Evolutionary conservation across 2,113 vertebrate species (phyloP), one percentile per base, ranked within the genome.

Genomic region (Nannospalax galili): DNA sequence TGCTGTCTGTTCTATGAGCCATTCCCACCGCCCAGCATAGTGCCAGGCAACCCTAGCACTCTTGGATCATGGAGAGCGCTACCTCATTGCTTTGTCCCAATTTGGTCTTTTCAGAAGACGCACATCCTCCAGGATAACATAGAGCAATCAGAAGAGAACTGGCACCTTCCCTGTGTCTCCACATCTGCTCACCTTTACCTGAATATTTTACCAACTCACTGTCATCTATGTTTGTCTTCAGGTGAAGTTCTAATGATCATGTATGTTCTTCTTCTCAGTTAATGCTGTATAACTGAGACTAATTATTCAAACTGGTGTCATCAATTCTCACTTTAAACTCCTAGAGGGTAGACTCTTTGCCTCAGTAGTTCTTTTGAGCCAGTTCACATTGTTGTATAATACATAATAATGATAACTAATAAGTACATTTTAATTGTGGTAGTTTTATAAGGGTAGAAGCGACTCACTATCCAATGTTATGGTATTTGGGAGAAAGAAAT

Each of bases 401-500:
- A 74, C 75, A 7, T 40, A 91, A 80, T n/a, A 86, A 62, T n/a
- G 24, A 75, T 79, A 90, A 64, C 19, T 28, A 74, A 24, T 72
- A 84, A 48, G 0, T 90, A 64, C 22, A 72, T 79, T 92, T 86
- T 85, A 94, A 87, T 93, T 64, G 69, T 58, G 37, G 52, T 74
- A 5, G 28, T 45, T 52, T 32, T 58, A n/a, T 90, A 73, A 67
- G 30, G 70, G 0, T 81, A 56, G 79, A 20, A 81, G 16, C 65
- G 20, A 84, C 2, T 75, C 45, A 73, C 15, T 28, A n/a, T 77
- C 81, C 40, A 78, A 60, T 65, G 45, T 7, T 78, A 82, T 30
- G 28, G 6, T 45, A 80, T 94, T 87, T 19, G 52, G 84, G 20
- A 87, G 77, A 96, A 69, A 73, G 22, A 96, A 86, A 60, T 84